Conservation (phyloP, 2,113 vertebrate genomes). For the Acanthisitta chloris region DNA sequence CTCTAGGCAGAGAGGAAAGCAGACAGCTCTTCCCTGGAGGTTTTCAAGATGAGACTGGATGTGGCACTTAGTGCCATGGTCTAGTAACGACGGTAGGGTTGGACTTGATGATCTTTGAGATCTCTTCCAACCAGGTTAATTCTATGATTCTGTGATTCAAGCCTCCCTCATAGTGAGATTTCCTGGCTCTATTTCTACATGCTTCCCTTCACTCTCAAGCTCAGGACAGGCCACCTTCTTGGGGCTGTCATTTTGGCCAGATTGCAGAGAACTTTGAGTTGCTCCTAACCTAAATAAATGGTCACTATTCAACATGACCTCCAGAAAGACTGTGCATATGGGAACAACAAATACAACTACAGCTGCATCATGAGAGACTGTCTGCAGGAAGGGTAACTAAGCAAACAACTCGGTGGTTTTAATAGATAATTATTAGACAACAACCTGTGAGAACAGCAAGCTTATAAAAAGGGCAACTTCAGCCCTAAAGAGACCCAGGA, state of each 20-base stretch:
- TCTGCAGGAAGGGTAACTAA: neutral
- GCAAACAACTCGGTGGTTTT: neutral
- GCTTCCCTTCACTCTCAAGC: neutral
- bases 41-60: too few relatives aligned
- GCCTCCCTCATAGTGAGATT: neutral
- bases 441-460: neutral
- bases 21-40: neutral
- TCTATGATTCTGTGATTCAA: too few relatives aligned
- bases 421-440: neutral
- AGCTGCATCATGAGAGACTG: neutral
- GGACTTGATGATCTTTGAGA: too few relatives aligned
- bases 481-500: neutral
- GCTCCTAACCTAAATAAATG: neutral
- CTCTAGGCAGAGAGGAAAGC: neutral
- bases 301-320: neutral
- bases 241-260: neutral
- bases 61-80: too few relatives aligned
- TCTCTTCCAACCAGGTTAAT: too few relatives aligned
- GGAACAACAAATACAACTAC: neutral
- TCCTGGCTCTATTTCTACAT: neutral
- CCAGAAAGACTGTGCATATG: neutral
- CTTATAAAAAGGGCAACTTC: neutral
- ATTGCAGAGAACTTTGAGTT: neutral
- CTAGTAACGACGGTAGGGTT: too few relatives aligned
- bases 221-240: neutral